phyloP scores from a whole-genome alignment of 2,113 vertebrate species.

The Collichthys lucidus region DNA sequence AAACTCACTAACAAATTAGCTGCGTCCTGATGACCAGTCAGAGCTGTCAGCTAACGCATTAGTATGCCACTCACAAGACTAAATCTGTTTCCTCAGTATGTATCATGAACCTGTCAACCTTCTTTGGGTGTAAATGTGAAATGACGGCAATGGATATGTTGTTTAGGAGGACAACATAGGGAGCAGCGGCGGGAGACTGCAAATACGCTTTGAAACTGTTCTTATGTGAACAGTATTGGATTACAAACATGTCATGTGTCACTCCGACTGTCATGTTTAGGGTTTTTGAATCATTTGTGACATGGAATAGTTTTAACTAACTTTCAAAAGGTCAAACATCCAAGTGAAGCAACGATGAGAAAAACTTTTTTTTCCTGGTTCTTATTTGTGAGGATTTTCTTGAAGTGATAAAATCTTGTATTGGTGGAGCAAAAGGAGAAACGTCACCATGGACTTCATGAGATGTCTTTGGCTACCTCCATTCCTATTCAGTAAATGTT shows the following conservation, averaged over 20 bases:
- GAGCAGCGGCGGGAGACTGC: background rate
- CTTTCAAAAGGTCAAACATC: background rate
- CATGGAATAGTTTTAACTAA: background rate
- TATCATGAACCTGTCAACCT: conserved; percentile 20
- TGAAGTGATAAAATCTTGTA: background rate
- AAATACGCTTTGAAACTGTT: background rate
- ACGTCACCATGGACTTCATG: background rate
- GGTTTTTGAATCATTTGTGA: background rate
- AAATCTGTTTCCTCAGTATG: conserved; percentile 21
- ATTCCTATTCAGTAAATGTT: background rate
- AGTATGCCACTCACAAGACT: conserved; percentile 56
- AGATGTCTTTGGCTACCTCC: background rate
- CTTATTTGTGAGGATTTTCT: background rate
- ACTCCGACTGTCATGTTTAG: background rate
- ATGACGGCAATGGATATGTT: background rate
- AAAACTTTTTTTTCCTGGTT: background rate
- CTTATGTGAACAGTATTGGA: background rate
- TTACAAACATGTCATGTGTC: background rate
- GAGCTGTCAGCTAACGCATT: conserved; percentile 78
- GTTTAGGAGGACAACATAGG: background rate
- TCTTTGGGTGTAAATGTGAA: conserved; percentile 52
- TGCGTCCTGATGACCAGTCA: conserved; percentile 58
- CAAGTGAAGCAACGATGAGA: background rate
- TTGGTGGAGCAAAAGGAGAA: background rate
- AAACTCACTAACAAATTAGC: conserved; percentile 70